A percentile compares a stretch with the other conserved stretches of the same genome.
These are phyloP conservation scores for Albula goreensis DNA, from an alignment of 2,113 vertebrate genomes.

Conservation along the genomic window DNA sequence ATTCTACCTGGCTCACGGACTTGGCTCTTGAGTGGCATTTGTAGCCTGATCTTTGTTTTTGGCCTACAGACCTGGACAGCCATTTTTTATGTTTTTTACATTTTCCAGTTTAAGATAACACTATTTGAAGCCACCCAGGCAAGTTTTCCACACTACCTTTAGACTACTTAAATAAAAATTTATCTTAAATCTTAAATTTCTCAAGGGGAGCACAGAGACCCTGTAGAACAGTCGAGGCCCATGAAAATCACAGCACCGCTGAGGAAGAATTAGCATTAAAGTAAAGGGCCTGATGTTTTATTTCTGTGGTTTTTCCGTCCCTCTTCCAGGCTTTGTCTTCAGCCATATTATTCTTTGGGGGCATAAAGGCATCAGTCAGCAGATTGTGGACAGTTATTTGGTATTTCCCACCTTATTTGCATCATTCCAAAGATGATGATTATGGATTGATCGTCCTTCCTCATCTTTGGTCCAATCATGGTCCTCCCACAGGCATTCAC, in stretches of 20 bases:
- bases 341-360: background rate
- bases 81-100: background rate
- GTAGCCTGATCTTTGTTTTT: background rate
- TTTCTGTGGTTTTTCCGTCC: background rate
- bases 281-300: background rate
- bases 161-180: background rate
- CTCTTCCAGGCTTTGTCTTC: background rate
- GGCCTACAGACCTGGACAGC: no score
- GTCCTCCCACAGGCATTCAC: background rate
- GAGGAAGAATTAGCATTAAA: no score
- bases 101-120: background rate
- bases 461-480: background rate
- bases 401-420: background rate
- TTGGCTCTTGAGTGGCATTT: background rate
- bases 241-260: no score
- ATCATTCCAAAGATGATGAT: background rate
- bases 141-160: background rate
- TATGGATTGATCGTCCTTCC: background rate
- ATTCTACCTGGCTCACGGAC: background rate
- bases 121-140: background rate
- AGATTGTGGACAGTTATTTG: background rate
- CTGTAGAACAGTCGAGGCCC: no score
- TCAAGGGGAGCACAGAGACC: background rate
- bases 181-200: background rate
- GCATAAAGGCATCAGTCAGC: no score